Evolutionary conservation across 2,113 vertebrate genomes (phyloP).

Genomic region (Mus pahari): DNA sequence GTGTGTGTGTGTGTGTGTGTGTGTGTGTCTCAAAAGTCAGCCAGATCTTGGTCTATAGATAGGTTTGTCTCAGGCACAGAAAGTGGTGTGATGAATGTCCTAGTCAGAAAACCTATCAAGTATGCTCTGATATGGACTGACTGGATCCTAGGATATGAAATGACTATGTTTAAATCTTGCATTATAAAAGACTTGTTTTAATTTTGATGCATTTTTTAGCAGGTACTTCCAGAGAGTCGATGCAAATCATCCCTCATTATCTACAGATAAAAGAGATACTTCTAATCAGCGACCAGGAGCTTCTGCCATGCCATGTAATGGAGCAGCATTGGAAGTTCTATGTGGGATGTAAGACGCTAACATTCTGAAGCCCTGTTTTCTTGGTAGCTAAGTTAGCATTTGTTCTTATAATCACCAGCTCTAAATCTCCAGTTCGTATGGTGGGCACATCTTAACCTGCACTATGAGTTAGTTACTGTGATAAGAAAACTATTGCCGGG

Average conservation of each 20-base stretch:
- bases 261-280: slow-evolving; percentile 86
- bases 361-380: slow-evolving; percentile 64
- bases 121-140: background rate
- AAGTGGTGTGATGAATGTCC: background rate
- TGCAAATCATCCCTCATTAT: slow-evolving; percentile 74
- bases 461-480: slow-evolving; percentile 31
- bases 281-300: slow-evolving; percentile 88
- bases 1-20: background rate
- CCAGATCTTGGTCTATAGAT: background rate
- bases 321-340: slow-evolving; percentile 90
- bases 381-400: background rate
- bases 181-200: slow-evolving; percentile 59
- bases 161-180: slow-evolving; percentile 43
- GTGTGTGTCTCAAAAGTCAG: background rate
- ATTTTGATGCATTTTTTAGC: slow-evolving; percentile 71
- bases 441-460: background rate
- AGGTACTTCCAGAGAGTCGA: slow-evolving; percentile 81
- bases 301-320: slow-evolving; percentile 88
- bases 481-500: slow-evolving; percentile 29
- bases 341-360: slow-evolving; percentile 78
- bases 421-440: slow-evolving; percentile 53
- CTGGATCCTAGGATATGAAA: slow-evolving; percentile 1
- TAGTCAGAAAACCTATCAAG: background rate
- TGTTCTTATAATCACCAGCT: slow-evolving; percentile 39
- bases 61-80: slow-evolving; percentile 25